These are phyloP conservation scores for Lycocorax pyrrhopterus DNA, from an alignment of 2,113 vertebrate genomes.

Conservation along the genomic window DNA sequence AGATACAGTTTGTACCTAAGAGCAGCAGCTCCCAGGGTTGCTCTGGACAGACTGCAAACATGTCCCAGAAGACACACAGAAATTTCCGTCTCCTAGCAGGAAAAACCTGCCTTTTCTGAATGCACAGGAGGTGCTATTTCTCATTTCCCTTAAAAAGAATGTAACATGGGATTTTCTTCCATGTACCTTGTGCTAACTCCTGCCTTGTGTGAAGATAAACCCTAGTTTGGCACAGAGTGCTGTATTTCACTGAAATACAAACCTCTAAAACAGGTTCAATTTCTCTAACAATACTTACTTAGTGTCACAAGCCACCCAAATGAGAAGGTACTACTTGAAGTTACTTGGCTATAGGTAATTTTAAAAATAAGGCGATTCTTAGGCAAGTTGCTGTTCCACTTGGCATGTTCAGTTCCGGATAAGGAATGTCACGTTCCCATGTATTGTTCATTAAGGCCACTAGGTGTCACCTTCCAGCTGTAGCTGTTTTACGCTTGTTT, in stretches of 20 bases:
- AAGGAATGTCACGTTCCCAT: not conserved
- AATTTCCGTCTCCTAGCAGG: not conserved
- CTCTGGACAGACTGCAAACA: not conserved
- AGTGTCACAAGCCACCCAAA: not conserved
- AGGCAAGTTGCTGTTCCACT: not conserved
- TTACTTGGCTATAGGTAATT: not conserved
- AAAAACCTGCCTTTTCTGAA: not conserved
- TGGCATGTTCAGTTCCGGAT: fast-evolving
- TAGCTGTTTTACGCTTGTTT: fast-evolving
- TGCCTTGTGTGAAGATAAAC: not conserved
- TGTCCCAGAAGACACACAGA: not conserved
- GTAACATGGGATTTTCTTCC: not conserved
- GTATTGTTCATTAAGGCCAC: constrained; percentile 44
- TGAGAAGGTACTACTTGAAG: not conserved
- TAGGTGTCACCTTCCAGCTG: constrained; percentile 39
- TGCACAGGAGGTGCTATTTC: not conserved
- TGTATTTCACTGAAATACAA: not conserved
- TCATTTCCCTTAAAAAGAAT: not conserved
- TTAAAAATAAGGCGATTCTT: not conserved
- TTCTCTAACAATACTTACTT: not conserved
- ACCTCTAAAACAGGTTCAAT: not conserved
- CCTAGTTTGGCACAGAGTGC: not conserved
- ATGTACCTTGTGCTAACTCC: not conserved
- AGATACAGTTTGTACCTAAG: not conserved
- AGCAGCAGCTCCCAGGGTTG: not conserved